phyloP scores from a whole-genome alignment of 1,140 invertebrate genomes.

The Pachyrhynchus sulphureomaculatus region DNA sequence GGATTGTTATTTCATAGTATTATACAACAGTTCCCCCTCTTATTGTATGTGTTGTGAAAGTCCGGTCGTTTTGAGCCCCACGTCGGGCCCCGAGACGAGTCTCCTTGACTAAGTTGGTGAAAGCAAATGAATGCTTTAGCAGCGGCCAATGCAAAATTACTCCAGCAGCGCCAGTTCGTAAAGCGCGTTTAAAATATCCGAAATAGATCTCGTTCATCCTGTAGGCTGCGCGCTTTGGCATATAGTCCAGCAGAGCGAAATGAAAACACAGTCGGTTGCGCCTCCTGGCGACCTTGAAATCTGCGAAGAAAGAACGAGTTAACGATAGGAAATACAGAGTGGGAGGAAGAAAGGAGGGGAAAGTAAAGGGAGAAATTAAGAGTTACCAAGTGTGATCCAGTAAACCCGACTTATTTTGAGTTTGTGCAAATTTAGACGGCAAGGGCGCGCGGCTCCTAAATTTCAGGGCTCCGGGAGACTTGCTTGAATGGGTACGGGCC shows the following conservation, averaged over 20 bases:
- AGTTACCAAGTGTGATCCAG: constrained; percentile 31
- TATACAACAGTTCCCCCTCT: constrained; percentile 48
- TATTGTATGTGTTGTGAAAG: constrained; percentile 43
- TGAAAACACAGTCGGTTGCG: constrained; percentile 32
- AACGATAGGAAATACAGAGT: constrained; percentile 46
- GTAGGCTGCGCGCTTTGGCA: neutral
- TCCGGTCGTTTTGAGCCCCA: constrained; percentile 42
- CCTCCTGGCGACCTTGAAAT: constrained; percentile 49
- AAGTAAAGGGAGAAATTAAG: constrained; percentile 53
- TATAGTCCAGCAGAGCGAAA: constrained; percentile 32
- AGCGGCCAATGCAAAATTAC: constrained; percentile 30
- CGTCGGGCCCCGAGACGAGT: constrained; percentile 47
- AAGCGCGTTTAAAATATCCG: constrained; percentile 13
- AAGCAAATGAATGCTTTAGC: constrained; percentile 40
- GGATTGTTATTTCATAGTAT: constrained; percentile 46
- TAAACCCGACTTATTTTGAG: constrained; percentile 28
- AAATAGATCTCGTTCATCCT: constrained; percentile 36
- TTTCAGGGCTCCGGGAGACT: constrained; percentile 36
- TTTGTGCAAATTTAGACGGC: constrained; percentile 25
- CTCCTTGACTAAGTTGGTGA: constrained; percentile 48
- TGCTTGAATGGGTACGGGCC: constrained; percentile 33
- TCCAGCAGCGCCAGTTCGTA: constrained; percentile 21
- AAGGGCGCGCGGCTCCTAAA: constrained; percentile 17
- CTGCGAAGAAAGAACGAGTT: constrained; percentile 50
- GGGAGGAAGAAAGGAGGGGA: constrained; percentile 51